Percentiles rank a stretch among this genome's conserved stretches.
These are phyloP conservation scores for Zaprionus tsacasi DNA, from an alignment of 1,140 invertebrate species.

Conservation along the genomic window DNA sequence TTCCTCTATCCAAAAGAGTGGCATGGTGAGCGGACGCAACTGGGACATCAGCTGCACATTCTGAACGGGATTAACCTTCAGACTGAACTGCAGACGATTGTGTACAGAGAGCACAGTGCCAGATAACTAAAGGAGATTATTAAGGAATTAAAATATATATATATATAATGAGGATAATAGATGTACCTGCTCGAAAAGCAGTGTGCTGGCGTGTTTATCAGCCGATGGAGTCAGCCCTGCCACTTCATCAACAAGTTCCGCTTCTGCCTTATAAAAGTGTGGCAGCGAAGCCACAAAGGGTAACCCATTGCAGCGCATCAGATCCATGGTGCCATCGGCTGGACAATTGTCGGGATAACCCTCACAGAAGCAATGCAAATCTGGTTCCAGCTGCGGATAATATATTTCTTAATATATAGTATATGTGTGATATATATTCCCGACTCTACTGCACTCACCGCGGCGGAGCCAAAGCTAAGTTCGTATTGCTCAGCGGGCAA, in stretches of 20 bases:
- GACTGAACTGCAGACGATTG: constrained; percentile 89
- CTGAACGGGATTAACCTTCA: constrained; percentile 86
- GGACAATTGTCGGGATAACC: constrained; percentile 85
- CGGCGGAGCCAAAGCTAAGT: constrained; percentile 86
- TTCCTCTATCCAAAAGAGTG: constrained; percentile 91
- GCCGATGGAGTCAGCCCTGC: constrained; percentile 89
- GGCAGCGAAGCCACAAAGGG: constrained; percentile 86
- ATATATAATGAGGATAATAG: neutral
- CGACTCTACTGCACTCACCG: neutral
- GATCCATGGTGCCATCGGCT: constrained; percentile 89
- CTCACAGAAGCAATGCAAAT: constrained; percentile 89
- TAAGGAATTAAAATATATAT: neutral
- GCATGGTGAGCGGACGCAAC: constrained; percentile 86
- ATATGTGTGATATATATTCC: no score
- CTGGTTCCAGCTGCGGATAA: constrained; percentile 85
- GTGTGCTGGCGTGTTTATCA: constrained; percentile 88
- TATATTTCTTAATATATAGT: neutral
- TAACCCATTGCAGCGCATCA: constrained; percentile 85
- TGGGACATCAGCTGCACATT: constrained; percentile 88
- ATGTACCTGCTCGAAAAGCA: constrained; percentile 90
- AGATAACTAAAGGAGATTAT: constrained; percentile 85
- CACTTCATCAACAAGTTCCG: constrained; percentile 87
- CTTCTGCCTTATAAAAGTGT: constrained; percentile 91
- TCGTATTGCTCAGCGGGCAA: constrained; percentile 88
- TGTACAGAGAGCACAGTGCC: constrained; percentile 88